phyloP scores from a whole-genome alignment of 2,797 vertebrate species.

The Helicolenus hilgendorfi region DNA sequence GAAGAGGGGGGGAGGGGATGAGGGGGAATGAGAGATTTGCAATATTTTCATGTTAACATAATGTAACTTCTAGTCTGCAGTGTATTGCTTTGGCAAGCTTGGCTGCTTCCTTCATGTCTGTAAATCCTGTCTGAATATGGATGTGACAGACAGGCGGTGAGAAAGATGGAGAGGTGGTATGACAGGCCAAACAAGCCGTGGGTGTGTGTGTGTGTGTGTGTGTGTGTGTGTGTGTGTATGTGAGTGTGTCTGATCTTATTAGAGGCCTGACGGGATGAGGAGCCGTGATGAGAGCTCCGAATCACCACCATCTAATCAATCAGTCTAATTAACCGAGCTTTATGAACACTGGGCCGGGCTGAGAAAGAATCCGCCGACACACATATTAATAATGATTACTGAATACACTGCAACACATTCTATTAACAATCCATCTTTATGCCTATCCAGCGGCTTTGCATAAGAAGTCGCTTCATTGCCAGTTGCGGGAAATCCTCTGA shows the following conservation, averaged over 20 bases:
- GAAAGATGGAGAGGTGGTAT: slow-evolving; percentile 64
- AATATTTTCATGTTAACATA: slow-evolving; percentile 80
- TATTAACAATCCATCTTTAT: slow-evolving; percentile 80
- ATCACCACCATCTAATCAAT: slow-evolving; percentile 87
- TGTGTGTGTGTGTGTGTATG: slow-evolving; percentile 16
- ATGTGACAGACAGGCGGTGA: slow-evolving; percentile 71
- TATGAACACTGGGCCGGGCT: slow-evolving; percentile 79
- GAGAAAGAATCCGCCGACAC: slow-evolving; percentile 81
- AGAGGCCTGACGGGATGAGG: slow-evolving; percentile 78
- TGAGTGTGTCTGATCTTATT: slow-evolving; percentile 83
- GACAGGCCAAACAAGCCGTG: slow-evolving; percentile 65
- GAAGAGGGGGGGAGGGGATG: neutral
- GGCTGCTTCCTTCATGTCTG: slow-evolving; percentile 70
- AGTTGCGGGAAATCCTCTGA: slow-evolving; percentile 58
- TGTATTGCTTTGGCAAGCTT: slow-evolving; percentile 70
- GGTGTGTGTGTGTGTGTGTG: slow-evolving; percentile 2
- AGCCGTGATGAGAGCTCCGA: slow-evolving; percentile 78
- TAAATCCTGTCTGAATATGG: slow-evolving; percentile 77
- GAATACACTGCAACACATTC: slow-evolving; percentile 83
- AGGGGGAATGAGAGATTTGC: slow-evolving; percentile 60
- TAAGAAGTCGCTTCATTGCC: slow-evolving; percentile 48
- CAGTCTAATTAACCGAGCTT: slow-evolving; percentile 87
- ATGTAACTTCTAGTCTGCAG: slow-evolving; percentile 67
- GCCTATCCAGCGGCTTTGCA: slow-evolving; percentile 60
- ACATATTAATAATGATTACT: slow-evolving; percentile 87